A percentile compares a stretch with the other conserved stretches of the same genome.
These are phyloP conservation scores for Diprion similis DNA, from an alignment of 1,140 invertebrate genomes.

Conservation along the genomic window DNA sequence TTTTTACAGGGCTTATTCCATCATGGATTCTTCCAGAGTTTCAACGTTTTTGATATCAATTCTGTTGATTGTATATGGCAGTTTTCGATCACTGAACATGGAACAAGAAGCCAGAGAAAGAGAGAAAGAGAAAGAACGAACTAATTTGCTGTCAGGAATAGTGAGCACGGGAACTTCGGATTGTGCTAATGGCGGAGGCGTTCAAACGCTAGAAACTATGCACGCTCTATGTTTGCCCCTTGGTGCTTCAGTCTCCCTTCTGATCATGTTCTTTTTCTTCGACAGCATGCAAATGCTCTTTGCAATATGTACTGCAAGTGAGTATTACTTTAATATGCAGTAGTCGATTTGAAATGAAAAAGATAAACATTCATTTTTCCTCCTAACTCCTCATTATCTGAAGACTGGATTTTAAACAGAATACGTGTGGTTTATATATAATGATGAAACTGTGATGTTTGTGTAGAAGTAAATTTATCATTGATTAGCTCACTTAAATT, in stretches of 20 bases:
- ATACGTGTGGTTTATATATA: constrained; percentile 20
- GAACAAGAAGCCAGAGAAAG: constrained; percentile 90
- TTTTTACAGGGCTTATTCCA: constrained; percentile 83
- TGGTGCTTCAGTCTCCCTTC: constrained; percentile 92
- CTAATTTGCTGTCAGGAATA: constrained; percentile 64
- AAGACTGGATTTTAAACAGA: constrained; percentile 24
- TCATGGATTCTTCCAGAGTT: constrained; percentile 95
- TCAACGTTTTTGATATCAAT: constrained; percentile 98
- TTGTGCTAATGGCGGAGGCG: constrained; percentile 66
- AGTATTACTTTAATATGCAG: constrained; percentile 50
- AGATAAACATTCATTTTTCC: no score
- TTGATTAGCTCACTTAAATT: background rate
- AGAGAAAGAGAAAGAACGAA: constrained; percentile 78
- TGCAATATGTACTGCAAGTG: constrained; percentile 96
- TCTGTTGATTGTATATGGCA: constrained; percentile 96
- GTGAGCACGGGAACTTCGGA: constrained; percentile 47
- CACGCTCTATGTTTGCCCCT: constrained; percentile 96
- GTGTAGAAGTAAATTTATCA: constrained; percentile 14
- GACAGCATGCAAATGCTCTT: constrained; percentile 98
- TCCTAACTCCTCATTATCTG: constrained; percentile 15
- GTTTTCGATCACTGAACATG: constrained; percentile 91
- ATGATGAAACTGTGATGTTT: constrained; percentile 10
- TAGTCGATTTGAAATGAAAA: constrained; percentile 10
- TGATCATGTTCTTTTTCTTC: constrained; percentile 99
- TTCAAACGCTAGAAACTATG: constrained; percentile 95